phyloP scores from a whole-genome alignment of 53 echinoderm and acorn worm species.

The Temnopleurus reevesii region DNA sequence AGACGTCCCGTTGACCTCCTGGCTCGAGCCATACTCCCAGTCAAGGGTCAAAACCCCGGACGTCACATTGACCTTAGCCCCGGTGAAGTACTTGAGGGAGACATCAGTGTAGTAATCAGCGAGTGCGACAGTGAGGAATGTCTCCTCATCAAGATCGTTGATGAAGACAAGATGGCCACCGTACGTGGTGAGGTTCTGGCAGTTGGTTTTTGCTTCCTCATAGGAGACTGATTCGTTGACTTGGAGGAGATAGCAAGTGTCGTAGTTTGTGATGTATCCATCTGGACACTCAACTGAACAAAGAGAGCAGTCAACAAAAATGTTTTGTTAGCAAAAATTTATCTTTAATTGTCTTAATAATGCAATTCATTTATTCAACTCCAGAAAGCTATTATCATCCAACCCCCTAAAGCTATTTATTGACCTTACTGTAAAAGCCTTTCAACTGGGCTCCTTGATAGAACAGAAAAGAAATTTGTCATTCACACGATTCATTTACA shows the following conservation, averaged over 20 bases:
- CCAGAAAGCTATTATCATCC: too few species aligned
- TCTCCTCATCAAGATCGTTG: slow-evolving; percentile 64
- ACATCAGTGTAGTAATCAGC: slow-evolving; percentile 47
- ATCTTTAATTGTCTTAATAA: too few species aligned
- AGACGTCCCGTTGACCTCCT: slow-evolving; percentile 51
- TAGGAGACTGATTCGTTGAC: slow-evolving; percentile 61
- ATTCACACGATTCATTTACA: too few species aligned
- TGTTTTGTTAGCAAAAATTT: too few species aligned
- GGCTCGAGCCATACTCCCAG: slow-evolving; percentile 64
- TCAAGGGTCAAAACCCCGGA: slow-evolving; percentile 54
- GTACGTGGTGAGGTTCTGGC: slow-evolving; percentile 74
- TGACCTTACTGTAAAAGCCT: too few species aligned
- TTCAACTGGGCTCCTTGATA: too few species aligned
- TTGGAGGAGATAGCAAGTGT: slow-evolving; percentile 80
- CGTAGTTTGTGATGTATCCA: slow-evolving; percentile 77
- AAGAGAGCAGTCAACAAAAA: neutral
- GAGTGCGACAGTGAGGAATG: slow-evolving; percentile 56
- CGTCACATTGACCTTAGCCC: neutral
- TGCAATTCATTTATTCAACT: too few species aligned
- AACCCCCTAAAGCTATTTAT: too few species aligned
- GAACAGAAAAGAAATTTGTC: too few species aligned
- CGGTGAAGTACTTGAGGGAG: slow-evolving; percentile 31
- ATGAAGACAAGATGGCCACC: slow-evolving; percentile 79
- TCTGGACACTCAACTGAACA: slow-evolving; percentile 81
- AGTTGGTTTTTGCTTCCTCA: slow-evolving; percentile 67